phyloP scores from a whole-genome alignment of 2,888 invertebrate genomes.

The Cheilosia variabilis region DNA sequence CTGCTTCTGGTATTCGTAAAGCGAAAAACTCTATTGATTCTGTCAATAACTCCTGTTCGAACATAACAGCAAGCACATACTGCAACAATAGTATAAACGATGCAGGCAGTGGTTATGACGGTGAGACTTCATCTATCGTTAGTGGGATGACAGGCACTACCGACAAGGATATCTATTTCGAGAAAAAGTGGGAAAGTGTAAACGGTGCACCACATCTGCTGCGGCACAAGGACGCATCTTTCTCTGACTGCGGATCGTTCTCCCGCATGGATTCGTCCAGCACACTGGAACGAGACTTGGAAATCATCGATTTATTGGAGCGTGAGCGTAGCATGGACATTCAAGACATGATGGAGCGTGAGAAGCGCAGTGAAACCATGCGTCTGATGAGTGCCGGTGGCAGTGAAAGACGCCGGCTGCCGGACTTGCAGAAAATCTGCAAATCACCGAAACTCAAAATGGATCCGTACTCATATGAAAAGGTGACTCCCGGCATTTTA shows the following conservation, averaged over 20 bases:
- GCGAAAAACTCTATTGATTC: slow-evolving; percentile 79
- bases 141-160: slow-evolving; percentile 80
- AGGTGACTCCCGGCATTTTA: slow-evolving; percentile 22
- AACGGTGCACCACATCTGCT: slow-evolving; percentile 68
- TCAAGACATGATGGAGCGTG: slow-evolving; percentile 82
- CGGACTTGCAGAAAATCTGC: slow-evolving; percentile 82
- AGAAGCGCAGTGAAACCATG: slow-evolving; percentile 80
- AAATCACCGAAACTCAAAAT: slow-evolving; percentile 80
- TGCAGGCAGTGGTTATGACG: slow-evolving; percentile 81
- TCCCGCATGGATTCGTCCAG: slow-evolving; percentile 80
- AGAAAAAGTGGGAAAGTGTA: slow-evolving; percentile 77
- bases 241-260: slow-evolving; percentile 81
- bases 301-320: slow-evolving; percentile 83
- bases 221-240: slow-evolving; percentile 80
- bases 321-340: slow-evolving; percentile 83
- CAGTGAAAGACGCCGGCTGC: slow-evolving; percentile 80
- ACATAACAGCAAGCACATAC: slow-evolving; percentile 82
- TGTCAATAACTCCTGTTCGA: slow-evolving; percentile 81
- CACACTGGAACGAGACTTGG: slow-evolving; percentile 82
- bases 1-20: slow-evolving; percentile 42
- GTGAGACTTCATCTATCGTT: slow-evolving; percentile 82
- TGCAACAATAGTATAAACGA: slow-evolving; percentile 80
- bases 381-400: slow-evolving; percentile 76
- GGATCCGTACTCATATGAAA: slow-evolving; percentile 79
- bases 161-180: slow-evolving; percentile 77